Conservation (phyloP, 2,113 vertebrate species). For the Larimichthys crocea region DNA sequence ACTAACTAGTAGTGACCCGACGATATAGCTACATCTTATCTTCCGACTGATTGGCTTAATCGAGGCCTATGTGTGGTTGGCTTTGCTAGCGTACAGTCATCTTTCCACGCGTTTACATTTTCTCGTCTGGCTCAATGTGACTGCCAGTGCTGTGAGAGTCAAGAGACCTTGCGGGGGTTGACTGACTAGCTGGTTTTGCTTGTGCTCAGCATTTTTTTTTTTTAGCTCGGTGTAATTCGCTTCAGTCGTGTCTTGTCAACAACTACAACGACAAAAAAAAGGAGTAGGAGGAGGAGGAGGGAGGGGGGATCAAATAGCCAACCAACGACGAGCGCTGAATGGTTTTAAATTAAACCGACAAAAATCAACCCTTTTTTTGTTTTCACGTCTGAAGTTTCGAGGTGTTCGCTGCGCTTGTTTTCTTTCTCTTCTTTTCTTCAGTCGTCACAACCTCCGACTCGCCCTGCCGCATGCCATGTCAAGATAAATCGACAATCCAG, state of each 20-base stretch:
- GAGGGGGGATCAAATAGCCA: constrained; percentile 23
- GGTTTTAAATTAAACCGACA: constrained; percentile 38
- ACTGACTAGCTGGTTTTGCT: constrained; percentile 63
- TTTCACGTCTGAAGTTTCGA: constrained; percentile 63
- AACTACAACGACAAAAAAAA: constrained; percentile 29
- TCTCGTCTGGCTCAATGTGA: constrained; percentile 54
- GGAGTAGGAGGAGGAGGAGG: neutral
- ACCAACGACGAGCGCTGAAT: constrained; percentile 36
- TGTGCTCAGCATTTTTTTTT: constrained; percentile 64
- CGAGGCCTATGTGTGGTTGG: constrained; percentile 57
- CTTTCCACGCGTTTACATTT: constrained; percentile 78
- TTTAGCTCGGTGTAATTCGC: constrained; percentile 41
- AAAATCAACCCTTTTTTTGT: constrained; percentile 26
- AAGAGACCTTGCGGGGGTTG: constrained; percentile 31
- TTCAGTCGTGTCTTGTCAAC: constrained; percentile 48
- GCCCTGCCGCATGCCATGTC: constrained; percentile 94
- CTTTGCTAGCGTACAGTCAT: constrained; percentile 72
- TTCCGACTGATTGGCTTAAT: constrained; percentile 61
- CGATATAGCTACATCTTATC: constrained; percentile 83
- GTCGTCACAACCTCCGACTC: constrained; percentile 85
- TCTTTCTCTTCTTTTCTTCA: constrained; percentile 80
- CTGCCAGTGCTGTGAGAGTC: constrained; percentile 62
- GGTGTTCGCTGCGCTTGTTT: constrained; percentile 68
- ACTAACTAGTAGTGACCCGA: constrained; percentile 81
- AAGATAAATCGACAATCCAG: constrained; percentile 97